Conservation (phyloP, 2,113 vertebrate species). For the Prietella phreatophila region DNA sequence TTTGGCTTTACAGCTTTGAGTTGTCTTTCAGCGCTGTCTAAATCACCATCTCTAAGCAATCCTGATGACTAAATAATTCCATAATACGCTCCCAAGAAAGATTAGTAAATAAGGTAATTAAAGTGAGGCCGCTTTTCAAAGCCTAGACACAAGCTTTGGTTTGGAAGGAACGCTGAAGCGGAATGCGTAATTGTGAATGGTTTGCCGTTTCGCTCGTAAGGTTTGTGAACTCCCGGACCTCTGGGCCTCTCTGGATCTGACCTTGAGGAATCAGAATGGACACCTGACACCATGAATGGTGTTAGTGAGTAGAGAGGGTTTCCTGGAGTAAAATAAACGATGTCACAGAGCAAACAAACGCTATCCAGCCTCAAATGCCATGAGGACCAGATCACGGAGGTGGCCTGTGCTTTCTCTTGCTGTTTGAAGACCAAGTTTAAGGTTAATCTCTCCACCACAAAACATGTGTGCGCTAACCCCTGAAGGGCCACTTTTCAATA, state of each 20-base stretch:
- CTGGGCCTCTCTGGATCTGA: constrained; percentile 53
- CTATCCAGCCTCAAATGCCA: constrained; percentile 67
- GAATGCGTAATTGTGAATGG: constrained; percentile 3
- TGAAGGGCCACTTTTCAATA: constrained; percentile 46
- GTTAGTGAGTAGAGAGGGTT: constrained; percentile 63
- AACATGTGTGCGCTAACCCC: constrained; percentile 65
- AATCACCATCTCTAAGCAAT: constrained; percentile 1
- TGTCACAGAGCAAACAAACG: constrained; percentile 70
- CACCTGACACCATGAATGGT: constrained; percentile 68
- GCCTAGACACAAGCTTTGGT: neutral
- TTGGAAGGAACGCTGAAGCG: constrained; percentile 4
- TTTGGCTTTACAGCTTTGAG: constrained; percentile 7
- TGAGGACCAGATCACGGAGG: constrained; percentile 65
- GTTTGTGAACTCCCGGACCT: constrained; percentile 5
- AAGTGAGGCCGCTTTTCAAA: neutral
- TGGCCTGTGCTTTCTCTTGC: constrained; percentile 51
- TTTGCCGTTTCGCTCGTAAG: constrained; percentile 22
- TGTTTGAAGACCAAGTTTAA: constrained; percentile 43
- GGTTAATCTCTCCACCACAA: constrained; percentile 60
- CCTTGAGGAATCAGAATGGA: constrained; percentile 58
- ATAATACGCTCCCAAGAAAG: constrained; percentile 23
- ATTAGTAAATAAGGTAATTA: constrained; percentile 7
- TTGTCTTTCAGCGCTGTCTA: constrained; percentile 4
- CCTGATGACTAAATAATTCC: constrained; percentile 22
- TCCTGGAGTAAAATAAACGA: constrained; percentile 70